Conservation (phyloP, 2,797 vertebrate species). For the Takifugu rubripes region DNA sequence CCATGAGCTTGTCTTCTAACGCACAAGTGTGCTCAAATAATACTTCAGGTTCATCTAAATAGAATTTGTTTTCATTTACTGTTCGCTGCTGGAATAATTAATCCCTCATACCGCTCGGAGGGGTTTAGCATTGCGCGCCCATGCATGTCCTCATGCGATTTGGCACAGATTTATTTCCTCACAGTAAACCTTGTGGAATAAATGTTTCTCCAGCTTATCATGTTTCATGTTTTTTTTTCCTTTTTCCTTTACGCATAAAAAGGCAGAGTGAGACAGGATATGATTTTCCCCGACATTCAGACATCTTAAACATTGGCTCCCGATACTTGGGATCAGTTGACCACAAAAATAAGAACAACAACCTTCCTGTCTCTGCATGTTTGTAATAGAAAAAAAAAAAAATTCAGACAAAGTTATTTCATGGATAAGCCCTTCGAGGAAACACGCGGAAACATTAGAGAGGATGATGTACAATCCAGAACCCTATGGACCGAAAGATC, state of each 20-base stretch:
- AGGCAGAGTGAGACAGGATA: constrained; percentile 71
- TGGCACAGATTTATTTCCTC: constrained; percentile 74
- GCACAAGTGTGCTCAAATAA: constrained; percentile 28
- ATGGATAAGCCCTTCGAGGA: constrained; percentile 80
- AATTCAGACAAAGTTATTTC: constrained; percentile 54
- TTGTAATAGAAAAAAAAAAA: constrained; percentile 50
- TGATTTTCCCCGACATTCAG: constrained; percentile 68
- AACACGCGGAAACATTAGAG: constrained; percentile 56
- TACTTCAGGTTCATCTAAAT: constrained; percentile 21
- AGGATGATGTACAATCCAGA: constrained; percentile 62
- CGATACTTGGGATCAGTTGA: constrained; percentile 55
- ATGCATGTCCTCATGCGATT: constrained; percentile 68
- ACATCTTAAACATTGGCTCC: constrained; percentile 68
- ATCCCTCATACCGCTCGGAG: constrained; percentile 7
- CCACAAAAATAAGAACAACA: constrained; percentile 18
- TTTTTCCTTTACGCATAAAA: constrained; percentile 49
- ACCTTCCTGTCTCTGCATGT: constrained; percentile 47
- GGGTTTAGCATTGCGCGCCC: constrained; percentile 40
- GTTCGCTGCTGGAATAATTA: constrained; percentile 44
- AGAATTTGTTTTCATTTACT: constrained; percentile 39
- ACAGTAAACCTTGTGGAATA: constrained; percentile 47
- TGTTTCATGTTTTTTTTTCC: constrained; percentile 8
- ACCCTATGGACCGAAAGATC: constrained; percentile 16
- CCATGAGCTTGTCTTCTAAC: constrained; percentile 38
- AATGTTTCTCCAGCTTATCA: constrained; percentile 23